Base-by-base conservation (phyloP, 2,888 invertebrate genomes). In the Athalia cordata region DNA sequence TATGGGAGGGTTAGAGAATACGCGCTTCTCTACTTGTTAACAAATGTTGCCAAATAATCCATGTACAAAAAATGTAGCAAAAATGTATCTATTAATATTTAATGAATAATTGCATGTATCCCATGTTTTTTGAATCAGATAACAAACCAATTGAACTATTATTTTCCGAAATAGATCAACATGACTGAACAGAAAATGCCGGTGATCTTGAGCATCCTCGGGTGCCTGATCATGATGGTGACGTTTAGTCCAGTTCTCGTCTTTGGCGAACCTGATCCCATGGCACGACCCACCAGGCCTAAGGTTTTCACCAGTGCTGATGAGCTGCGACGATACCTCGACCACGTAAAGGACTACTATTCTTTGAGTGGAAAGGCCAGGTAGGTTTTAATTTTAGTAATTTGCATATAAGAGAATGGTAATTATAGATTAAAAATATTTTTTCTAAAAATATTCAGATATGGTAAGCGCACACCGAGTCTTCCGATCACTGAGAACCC, bases 281-380 rank as follows among this genome's bases (percentile, higher is more conserved):
- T 84, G 83, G 82, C 85, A 4, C 82, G 86, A 65, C 85, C 91
- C 3, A 87, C 86, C 9, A 86, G 91, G 81, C 91, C 92, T 11
- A 87, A 89, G 79, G 89, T 90, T 66, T 91, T 92, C 85, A 87
- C 86, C 70, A 90, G 87, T n/a, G 91, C 91, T 5, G 91, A 91
- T n/a, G 91, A 92, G 68, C 88, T 92, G 15, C 85, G 90, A 78
- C 86, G 86, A 78, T 93, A 92, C 83, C 87, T 92, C 29, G 91
- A 92, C 80, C 91, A 91, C 47, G 88, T 93, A 66, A 91, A 90
- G 82, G 92, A 92, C 83, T 92, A 91, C 84, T 92, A 92, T 83
- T 91, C 91, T 49, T 89, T 91, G 64, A 91, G 90, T 5, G 92
- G 92, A 47, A 88, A 92, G 85, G 91, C 92, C 61, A 91, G 93